phyloP scores from a whole-genome alignment of 2,797 vertebrate species.

The Acanthurus lineatus region DNA sequence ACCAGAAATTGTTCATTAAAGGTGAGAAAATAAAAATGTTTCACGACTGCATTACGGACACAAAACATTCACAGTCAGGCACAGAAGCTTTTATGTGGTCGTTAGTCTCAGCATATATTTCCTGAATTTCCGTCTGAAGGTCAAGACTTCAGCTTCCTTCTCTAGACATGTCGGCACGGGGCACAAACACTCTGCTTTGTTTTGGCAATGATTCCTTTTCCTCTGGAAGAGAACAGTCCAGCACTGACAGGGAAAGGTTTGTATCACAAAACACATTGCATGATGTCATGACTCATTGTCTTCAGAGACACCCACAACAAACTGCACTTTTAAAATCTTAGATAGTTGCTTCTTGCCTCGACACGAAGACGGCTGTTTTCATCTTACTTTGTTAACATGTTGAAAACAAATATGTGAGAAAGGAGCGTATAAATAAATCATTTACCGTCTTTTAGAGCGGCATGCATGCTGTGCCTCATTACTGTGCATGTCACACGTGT shows the following conservation, averaged over 20 bases:
- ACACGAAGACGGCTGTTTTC: conserved; percentile 72
- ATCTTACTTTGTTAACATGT: conserved; percentile 74
- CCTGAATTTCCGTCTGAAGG: conserved; percentile 59
- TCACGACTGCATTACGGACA: background rate
- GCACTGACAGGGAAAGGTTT: conserved; percentile 74
- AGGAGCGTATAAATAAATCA: conserved; percentile 81
- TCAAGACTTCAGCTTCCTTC: conserved; percentile 64
- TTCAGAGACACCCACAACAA: conserved; percentile 80
- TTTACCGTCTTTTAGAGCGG: conserved; percentile 74
- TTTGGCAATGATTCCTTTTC: conserved; percentile 71
- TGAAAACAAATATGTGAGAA: conserved; percentile 76
- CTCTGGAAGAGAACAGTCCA: conserved; percentile 63
- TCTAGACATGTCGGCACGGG: conserved; percentile 41
- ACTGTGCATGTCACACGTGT: conserved; percentile 72
- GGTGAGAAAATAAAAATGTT: conserved; percentile 16
- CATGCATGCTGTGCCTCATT: conserved; percentile 75
- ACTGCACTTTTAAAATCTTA: conserved; percentile 70
- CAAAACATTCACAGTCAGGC: background rate
- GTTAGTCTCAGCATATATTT: conserved; percentile 44
- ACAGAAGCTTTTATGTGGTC: conserved; percentile 17
- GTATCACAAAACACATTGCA: conserved; percentile 78
- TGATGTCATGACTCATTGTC: conserved; percentile 79
- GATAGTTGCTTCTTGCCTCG: conserved; percentile 67
- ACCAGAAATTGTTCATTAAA: conserved; percentile 21
- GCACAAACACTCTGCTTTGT: conserved; percentile 66